These are phyloP conservation scores for Heteronetta atricapilla DNA, from an alignment of 2,113 vertebrate species.

Conservation along the genomic window DNA sequence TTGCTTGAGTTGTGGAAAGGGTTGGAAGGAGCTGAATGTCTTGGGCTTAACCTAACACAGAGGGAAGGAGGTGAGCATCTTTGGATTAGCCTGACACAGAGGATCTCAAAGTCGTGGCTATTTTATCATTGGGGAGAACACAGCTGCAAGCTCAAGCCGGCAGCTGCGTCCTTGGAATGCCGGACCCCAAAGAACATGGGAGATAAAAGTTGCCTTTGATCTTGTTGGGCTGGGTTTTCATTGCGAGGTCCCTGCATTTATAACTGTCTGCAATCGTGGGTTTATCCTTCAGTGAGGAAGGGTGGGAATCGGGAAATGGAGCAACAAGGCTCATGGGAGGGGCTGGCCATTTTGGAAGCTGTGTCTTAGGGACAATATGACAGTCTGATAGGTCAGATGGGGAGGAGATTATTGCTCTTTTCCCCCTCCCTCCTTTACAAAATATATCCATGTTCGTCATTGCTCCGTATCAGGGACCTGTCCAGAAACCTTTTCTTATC, in stretches of 20 bases:
- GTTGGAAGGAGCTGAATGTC: background rate
- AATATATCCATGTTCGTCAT: background rate
- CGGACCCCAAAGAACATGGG: background rate
- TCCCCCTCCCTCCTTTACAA: background rate
- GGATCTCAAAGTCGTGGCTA: background rate
- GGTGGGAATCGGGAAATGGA: background rate
- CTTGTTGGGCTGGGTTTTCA: background rate
- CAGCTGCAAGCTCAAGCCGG: background rate
- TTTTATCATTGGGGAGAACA: slow-evolving; percentile 54
- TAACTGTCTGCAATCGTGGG: background rate
- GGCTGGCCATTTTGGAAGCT: background rate
- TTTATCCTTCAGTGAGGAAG: background rate
- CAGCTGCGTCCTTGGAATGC: slow-evolving; percentile 39
- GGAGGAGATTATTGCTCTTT: background rate
- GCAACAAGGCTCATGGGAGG: background rate
- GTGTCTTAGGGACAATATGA: background rate
- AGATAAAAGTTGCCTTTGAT: slow-evolving; percentile 60
- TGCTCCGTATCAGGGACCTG: background rate
- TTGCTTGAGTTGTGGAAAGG: background rate
- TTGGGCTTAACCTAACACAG: background rate
- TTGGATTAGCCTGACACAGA: background rate
- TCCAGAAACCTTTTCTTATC: slow-evolving; percentile 50
- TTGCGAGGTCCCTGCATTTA: background rate
- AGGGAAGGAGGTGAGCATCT: background rate
- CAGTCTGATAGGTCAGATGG: background rate